Evolutionary conservation across 2,888 invertebrate genomes (phyloP).

Genomic region (Acronicta leporina): DNA sequence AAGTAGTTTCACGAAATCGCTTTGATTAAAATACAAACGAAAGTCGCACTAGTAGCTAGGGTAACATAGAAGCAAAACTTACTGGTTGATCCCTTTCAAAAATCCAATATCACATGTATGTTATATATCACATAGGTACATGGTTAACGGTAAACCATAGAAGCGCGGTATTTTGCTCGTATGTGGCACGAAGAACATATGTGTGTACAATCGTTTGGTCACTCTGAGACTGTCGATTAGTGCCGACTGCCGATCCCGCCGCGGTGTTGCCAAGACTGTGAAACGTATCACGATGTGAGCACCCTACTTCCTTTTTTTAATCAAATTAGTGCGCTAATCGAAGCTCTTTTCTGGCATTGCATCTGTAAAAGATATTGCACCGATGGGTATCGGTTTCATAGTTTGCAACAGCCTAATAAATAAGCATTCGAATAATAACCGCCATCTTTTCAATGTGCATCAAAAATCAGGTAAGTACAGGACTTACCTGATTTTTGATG

Average conservation of each 20-base stretch:
- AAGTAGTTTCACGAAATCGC: not conserved
- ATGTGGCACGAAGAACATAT: slow-evolving; percentile 37
- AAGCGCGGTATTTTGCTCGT: slow-evolving; percentile 32
- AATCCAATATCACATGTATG: slow-evolving; percentile 42
- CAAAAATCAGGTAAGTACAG: too few relatives aligned
- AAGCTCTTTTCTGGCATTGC: slow-evolving; percentile 3
- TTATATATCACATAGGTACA: slow-evolving; percentile 32
- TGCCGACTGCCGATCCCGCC: not conserved
- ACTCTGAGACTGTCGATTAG: slow-evolving; percentile 35
- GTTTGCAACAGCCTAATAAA: too few relatives aligned
- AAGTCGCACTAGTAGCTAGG: not conserved
- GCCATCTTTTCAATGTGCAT: too few relatives aligned
- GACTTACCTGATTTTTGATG: too few relatives aligned
- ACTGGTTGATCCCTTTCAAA: slow-evolving; percentile 35
- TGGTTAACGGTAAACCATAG: slow-evolving; percentile 51
- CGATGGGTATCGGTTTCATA: too few relatives aligned
- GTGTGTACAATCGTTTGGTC: slow-evolving; percentile 44
- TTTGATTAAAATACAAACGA: not conserved
- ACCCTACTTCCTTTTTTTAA: slow-evolving; percentile 4
- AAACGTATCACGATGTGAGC: slow-evolving; percentile 16
- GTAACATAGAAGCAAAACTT: slow-evolving; percentile 21
- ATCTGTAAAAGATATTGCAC: not conserved
- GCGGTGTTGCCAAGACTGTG: slow-evolving; percentile 49
- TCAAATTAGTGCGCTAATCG: slow-evolving; percentile 22
- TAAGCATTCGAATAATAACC: too few relatives aligned